Conservation (phyloP, 1,140 invertebrate species). For the Dolichoris vasculosae region DNA sequence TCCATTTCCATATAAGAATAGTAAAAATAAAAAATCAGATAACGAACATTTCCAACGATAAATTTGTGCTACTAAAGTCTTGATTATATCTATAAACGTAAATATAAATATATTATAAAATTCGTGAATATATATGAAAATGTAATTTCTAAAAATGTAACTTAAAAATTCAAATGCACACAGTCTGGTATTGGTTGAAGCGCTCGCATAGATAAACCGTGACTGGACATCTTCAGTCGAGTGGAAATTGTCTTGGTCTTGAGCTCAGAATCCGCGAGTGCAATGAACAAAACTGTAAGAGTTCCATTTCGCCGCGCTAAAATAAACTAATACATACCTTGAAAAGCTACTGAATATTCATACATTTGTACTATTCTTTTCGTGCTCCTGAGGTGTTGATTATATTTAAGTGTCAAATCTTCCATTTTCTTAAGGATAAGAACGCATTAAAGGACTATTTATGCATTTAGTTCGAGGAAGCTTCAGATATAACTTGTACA, state of each 20-base stretch:
- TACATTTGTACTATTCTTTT: not conserved
- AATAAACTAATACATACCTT: not conserved
- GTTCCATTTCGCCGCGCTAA: not conserved
- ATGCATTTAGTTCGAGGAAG: not conserved
- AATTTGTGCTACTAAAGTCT: no score
- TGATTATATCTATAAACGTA: no score
- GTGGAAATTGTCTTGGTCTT: not conserved
- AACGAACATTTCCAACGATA: no score
- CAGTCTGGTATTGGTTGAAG: no score
- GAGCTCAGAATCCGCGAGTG: not conserved
- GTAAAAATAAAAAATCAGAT: no score
- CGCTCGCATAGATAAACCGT: not conserved
- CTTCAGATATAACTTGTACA: not conserved
- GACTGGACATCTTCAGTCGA: not conserved
- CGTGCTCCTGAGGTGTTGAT: not conserved
- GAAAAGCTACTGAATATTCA: not conserved
- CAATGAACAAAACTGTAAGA: not conserved
- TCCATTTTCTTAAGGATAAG: not conserved
- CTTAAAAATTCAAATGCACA: no score
- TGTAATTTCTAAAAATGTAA: no score
- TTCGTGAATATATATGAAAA: no score
- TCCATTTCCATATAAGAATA: no score
- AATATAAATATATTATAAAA: no score
- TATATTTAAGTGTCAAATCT: not conserved
- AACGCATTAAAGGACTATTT: no score